Percentiles rank a stretch among this genome's conserved stretches.
Conservation (phyloP, 2,113 vertebrate species). For the Dromas ardeola region DNA sequence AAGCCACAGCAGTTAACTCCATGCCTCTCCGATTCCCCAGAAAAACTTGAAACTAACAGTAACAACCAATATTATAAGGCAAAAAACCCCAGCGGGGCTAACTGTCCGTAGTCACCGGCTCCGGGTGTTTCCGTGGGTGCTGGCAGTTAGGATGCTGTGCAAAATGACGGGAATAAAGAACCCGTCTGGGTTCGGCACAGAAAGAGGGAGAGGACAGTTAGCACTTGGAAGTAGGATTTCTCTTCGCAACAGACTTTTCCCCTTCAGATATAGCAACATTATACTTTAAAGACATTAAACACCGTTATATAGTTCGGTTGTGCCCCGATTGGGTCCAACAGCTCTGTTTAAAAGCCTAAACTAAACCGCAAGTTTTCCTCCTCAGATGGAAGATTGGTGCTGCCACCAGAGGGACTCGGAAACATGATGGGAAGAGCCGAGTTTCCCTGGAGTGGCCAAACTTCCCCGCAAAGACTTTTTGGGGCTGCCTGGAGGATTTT, state of each 20-base stretch:
- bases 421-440: accelerated
- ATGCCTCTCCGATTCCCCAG: neutral
- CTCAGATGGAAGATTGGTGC: neutral
- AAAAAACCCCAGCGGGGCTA: neutral
- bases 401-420: neutral
- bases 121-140: neutral
- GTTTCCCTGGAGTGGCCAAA: neutral
- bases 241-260: neutral
- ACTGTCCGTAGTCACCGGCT: neutral
- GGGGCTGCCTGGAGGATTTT: neutral
- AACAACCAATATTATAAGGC: neutral
- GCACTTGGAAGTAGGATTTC: neutral
- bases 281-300: neutral
- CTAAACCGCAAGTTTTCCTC: neutral
- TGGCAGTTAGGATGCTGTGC: neutral
- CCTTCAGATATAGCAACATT: neutral
- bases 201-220: neutral
- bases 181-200: neutral
- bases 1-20: neutral
- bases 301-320: accelerated
- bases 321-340: neutral
- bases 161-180: neutral
- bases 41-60: neutral
- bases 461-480: neutral
- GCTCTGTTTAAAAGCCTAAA: neutral